These are phyloP conservation scores for Microcebus griseorufus DNA, from an alignment of 2,113 vertebrate genomes.

Conservation along the genomic window DNA sequence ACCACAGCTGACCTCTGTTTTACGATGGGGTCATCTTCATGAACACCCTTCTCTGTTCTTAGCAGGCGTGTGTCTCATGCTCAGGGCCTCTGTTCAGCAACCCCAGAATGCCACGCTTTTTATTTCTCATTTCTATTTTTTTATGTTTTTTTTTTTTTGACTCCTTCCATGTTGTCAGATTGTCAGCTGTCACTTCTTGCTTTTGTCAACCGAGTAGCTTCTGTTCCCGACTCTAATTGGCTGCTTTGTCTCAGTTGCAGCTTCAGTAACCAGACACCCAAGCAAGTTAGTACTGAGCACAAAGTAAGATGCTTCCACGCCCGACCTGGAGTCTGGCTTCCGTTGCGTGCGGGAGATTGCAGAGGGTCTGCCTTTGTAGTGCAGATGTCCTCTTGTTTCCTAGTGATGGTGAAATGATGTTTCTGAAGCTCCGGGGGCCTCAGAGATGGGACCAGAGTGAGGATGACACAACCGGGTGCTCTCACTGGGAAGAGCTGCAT, in stretches of 20 bases:
- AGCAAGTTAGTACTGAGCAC: background rate
- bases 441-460: background rate
- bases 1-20: too few relatives aligned
- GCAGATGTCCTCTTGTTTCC: background rate
- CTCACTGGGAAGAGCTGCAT: background rate
- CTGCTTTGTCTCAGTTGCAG: background rate
- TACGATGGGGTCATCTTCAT: fast-evolving
- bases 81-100: background rate
- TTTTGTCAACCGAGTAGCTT: background rate
- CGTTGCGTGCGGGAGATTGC: background rate
- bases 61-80: too few relatives aligned
- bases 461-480: background rate
- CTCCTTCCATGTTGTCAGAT: background rate
- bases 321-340: background rate
- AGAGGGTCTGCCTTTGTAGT: background rate
- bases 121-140: background rate
- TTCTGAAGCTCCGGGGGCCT: background rate
- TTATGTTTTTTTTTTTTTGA: background rate
- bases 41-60: background rate
- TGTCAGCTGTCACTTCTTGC: background rate
- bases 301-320: background rate
- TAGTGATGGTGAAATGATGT: background rate
- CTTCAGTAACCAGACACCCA: background rate
- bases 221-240: background rate
- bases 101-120: background rate